Base-by-base conservation (phyloP, 2,797 vertebrate species). In the Thamnophis elegans region DNA sequence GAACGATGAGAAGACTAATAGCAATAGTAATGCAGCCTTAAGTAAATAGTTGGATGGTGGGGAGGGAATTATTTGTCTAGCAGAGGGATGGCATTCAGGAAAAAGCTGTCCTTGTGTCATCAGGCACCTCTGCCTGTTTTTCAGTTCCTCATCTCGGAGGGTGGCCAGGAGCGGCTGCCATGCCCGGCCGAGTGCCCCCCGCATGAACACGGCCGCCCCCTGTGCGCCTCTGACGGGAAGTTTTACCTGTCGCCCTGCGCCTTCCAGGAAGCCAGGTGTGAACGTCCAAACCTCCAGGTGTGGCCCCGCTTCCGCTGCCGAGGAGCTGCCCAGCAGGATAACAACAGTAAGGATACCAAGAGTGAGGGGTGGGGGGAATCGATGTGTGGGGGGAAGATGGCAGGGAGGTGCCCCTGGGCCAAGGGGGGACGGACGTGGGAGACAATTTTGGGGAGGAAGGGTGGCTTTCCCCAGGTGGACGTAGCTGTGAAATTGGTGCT, bases 201-300 rank as follows among this genome's bases (percentile, higher is more conserved):
- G 59, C 94, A 94, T 92, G 96, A 96, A 93, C 96, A 94, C 89
- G 95, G 95, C 90, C 86, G 94, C 78, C 90, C 95, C 0, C 92
- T 97, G 59, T 98, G 97, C 0, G 97, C 96, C 93, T 97, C 94
- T 78, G 96, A 98, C 2, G 97, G 96, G 51, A 93, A 96, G 55
- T 90, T 97, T 68, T 97, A 97, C 92, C 97, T 95, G 56, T 97
- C 97, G 0, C 93, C 94, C 16, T 97, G 97, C 1, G 87, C 96
- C 87, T 98, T 97, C 92, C 97, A 96, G 93, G 95, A 95, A 22
- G 97, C 97, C 0, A 97, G 95, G 78, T 97, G 97, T 93, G 92
- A 96, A 68, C 97, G 97, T 93, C 94, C 95, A 0, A 95, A 95
- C 78, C 96, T 98, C 0, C 94, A 95, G 7, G 92, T 51, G 0